Evolutionary conservation across 1,140 invertebrate species (phyloP).

Genomic region (Drosophila tsacasi): DNA sequence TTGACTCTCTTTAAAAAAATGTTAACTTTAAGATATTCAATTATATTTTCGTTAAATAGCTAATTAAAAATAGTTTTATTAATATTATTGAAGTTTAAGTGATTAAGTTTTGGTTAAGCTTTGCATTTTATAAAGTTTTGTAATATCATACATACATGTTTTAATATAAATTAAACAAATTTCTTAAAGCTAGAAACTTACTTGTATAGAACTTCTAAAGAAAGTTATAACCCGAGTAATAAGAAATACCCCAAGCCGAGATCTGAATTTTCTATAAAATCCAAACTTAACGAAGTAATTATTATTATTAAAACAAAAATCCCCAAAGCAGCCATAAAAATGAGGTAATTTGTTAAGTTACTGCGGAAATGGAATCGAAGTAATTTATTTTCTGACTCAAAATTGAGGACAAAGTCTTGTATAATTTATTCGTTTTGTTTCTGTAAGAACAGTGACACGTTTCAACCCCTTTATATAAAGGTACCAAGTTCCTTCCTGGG

Average conservation of each 20-base stretch:
- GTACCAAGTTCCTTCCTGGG: neutral
- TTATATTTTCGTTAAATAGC: neutral
- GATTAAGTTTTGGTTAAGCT: no score
- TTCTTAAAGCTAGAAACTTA: no score
- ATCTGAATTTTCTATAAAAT: neutral
- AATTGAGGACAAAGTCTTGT: conserved; percentile 3
- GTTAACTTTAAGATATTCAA: neutral
- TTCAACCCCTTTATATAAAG: conserved; percentile 26
- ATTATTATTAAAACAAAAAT: neutral
- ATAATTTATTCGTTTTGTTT: conserved; percentile 14
- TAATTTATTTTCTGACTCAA: neutral
- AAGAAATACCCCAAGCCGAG: neutral
- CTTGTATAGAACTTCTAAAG: neutral
- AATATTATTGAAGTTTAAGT: no score
- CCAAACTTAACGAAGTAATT: neutral
- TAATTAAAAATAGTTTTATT: neutral
- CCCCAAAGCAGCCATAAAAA: neutral
- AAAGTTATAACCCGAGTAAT: neutral
- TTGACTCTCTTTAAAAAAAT: neutral
- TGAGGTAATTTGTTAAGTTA: neutral
- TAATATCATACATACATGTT: no score
- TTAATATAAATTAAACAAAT: no score
- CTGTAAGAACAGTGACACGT: conserved; percentile 14
- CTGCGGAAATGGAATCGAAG: neutral
- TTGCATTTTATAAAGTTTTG: no score